A percentile compares a stretch with the other conserved stretches of the same genome.
Conservation (phyloP, 2,888 invertebrate species). For the Zygogramma bicolorata region DNA sequence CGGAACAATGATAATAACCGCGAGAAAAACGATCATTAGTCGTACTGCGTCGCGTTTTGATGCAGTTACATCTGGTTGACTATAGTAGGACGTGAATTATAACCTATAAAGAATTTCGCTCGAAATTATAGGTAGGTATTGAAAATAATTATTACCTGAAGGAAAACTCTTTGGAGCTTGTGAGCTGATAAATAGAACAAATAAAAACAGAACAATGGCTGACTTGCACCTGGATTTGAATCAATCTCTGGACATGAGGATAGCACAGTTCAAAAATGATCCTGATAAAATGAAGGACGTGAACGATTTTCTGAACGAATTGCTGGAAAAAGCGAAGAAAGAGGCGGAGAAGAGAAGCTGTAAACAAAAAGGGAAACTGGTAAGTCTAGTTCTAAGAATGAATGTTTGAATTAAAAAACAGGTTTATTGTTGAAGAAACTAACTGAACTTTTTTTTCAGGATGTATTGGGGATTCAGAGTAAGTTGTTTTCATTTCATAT, state of each 20-base stretch:
- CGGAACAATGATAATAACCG: background rate
- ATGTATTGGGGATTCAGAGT: constrained; percentile 61
- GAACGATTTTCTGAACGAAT: constrained; percentile 63
- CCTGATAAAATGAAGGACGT: constrained; percentile 64
- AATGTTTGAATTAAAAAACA: background rate
- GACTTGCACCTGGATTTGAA: constrained; percentile 60
- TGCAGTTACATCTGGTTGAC: background rate
- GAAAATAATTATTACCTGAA: no score
- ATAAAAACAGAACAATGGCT: no score
- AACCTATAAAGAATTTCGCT: background rate
- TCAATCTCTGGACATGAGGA: constrained; percentile 60
- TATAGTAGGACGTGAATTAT: background rate
- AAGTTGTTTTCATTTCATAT: constrained; percentile 50
- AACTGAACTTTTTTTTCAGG: constrained; percentile 50
- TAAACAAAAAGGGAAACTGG: constrained; percentile 58
- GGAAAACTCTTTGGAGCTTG: no score
- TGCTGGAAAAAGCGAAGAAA: constrained; percentile 63
- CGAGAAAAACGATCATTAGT: background rate
- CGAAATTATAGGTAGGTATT: no score
- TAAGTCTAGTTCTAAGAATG: constrained; percentile 37
- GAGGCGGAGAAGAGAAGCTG: constrained; percentile 60
- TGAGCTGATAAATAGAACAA: no score
- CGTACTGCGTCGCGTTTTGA: background rate
- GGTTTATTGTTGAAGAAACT: background rate
- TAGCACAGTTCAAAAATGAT: constrained; percentile 64